Evolutionary conservation across 2,797 vertebrate genomes (phyloP), one percentile per base, ranked within the genome.

Genomic region (Danio kyathit): DNA sequence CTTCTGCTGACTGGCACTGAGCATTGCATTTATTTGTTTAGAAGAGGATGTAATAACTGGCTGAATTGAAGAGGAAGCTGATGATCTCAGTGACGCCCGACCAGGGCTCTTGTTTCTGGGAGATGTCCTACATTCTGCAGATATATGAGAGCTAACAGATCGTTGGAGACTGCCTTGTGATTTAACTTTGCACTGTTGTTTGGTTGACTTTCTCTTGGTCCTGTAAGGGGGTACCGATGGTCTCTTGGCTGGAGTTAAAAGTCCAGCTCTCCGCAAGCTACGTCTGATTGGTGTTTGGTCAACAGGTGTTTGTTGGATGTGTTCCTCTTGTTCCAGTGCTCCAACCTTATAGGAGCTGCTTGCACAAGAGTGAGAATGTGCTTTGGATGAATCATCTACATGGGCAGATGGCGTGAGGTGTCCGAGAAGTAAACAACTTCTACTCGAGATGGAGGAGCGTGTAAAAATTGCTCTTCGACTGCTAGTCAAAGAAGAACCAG

Each of bases 401-500:
- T 83, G 76, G 17, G 81, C 75, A 29, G 90, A 85, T 11, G 87
- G 65, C 9, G 84, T 81, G 72, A 92, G 86, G 10, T 86, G 71
- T 69, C 88, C 79, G 67, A 89, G 77, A 1, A 85, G 82, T 48
- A 90, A 89, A 41, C 79, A 77, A 74, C 83, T 88, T 59, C 46
- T 71, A 38, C 84, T 87, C 74, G 88, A 87, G 49, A 86, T 79
- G 21, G 89, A 88, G 38, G 88, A 86, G 40, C 78, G 87, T 64
- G 86, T 87, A 54, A 91, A 89, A 43, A 88, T 61, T 1, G 76
- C 85, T 73, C 79, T 86, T 44, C 70, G 82, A 56, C 81, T 81
- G 80, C 86, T 87, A 44, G 87, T 85, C 63, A 84, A 29, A 7
- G 89, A 89, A 51, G 88, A 88, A 44, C 80, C 83, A n/a, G 85